Percentiles rank a stretch among this genome's conserved stretches.
Evolutionary conservation across 2,888 invertebrate genomes (phyloP).

Genomic region (Onchidella celtica): DNA sequence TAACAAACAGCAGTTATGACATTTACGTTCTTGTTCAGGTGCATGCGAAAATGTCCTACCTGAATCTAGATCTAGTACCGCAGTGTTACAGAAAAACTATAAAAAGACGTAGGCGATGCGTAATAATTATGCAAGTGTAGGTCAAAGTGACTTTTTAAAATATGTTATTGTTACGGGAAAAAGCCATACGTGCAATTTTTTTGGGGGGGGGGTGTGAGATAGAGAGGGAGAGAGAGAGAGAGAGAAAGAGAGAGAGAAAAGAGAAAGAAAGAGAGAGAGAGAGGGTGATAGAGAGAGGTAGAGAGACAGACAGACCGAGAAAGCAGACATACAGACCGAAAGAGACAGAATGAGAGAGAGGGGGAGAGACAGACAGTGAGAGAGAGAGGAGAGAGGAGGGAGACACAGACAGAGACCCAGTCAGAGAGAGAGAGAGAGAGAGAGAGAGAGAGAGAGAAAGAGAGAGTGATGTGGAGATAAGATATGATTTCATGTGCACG

Average conservation of each 20-base stretch:
- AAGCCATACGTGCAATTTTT: too few relatives aligned
- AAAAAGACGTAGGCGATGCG: too few relatives aligned
- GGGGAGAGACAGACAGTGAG: background rate
- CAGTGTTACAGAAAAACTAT: too few relatives aligned
- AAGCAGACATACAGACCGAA: background rate
- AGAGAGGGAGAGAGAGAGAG: slow-evolving; percentile 21
- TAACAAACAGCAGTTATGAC: too few relatives aligned
- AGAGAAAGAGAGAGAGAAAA: slow-evolving; percentile 15
- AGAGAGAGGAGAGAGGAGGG: slow-evolving; percentile 19
- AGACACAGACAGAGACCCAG: background rate
- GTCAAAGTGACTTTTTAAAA: too few relatives aligned
- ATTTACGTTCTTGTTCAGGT: too few relatives aligned
- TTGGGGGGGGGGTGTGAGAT: too few relatives aligned
- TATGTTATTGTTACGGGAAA: too few relatives aligned
- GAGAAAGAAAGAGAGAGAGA: background rate
- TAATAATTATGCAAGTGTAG: too few relatives aligned
- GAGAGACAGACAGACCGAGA: background rate
- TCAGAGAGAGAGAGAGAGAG: slow-evolving; percentile 20
- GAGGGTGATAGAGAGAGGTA: background rate
- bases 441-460: background rate
- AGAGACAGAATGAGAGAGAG: slow-evolving; percentile 7
- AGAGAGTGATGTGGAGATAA: background rate
- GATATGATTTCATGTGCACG: too few relatives aligned
- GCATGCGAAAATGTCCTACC: too few relatives aligned
- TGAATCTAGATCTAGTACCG: too few relatives aligned